Evolutionary conservation across 2,113 vertebrate genomes (phyloP), one percentile per base, ranked within the genome.

Genomic region (Macaca mulatta): DNA sequence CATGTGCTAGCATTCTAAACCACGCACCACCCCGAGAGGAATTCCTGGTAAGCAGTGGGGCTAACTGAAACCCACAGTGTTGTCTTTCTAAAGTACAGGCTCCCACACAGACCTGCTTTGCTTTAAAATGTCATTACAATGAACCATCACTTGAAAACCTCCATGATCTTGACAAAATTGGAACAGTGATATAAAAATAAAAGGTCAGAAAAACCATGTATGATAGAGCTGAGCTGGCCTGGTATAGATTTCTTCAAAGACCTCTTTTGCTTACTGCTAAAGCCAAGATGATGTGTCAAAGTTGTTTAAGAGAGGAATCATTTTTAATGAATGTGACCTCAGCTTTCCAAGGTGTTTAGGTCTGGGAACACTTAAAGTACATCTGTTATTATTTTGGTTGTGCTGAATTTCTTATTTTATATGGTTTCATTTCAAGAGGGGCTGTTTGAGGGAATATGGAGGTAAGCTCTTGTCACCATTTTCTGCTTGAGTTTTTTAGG

Each of bases 351-450:
- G 98, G 98, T 98, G 98, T 98, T 98, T 97, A 93, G 91, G 86
- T 98, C 98, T 98, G 98, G 98, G 97, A 98, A 98, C 93, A 97
- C 96, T 98, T 98, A 98, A 16, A 95, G 87, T 97, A 98, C 98
- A 98, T 98, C 98, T 98, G 98, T 97, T 98, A 98, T 98, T 98
- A 93, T 98, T 99, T 99, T 98, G 96, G 82, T 98, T 98, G 92
- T 96, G 89, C 75, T 93, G 96, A 98, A 75, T 97, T 97, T 98
- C 97, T 97, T 97, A 95, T 97, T 98, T 98, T 98, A 98, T 98
- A 98, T 90, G 93, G 80, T 97, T 97, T 97, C 74, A 93, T 98
- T 98, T 98, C 92, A 96, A 97, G 93, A 97, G 67, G 88, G 7
- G 4, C 90, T 74, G 59, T 94, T 91, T 40, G 74, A 97, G 95